These are phyloP conservation scores for Drosophila sucinea DNA, from an alignment of 1,140 invertebrate genomes.

Conservation along the genomic window DNA sequence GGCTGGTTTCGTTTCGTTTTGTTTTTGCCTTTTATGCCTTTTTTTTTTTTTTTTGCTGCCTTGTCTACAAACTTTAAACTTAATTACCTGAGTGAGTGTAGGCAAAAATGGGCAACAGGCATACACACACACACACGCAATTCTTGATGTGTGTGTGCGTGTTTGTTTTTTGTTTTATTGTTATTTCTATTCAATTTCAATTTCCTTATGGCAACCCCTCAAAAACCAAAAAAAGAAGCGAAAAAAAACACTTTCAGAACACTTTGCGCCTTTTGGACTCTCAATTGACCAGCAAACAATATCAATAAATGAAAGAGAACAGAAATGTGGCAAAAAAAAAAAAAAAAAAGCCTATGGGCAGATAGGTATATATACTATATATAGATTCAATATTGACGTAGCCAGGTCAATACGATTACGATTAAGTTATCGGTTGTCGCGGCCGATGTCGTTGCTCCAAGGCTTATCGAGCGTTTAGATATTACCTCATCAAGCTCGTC, in stretches of 20 bases:
- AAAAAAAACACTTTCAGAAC: not conserved
- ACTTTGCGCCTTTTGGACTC: slow-evolving; percentile 5
- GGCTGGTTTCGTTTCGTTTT: slow-evolving; percentile 15
- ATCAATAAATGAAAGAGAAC: slow-evolving; percentile 55
- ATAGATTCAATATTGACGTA: slow-evolving; percentile 62
- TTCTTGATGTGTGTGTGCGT: not conserved
- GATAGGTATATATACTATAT: not conserved
- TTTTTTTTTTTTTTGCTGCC: slow-evolving; percentile 18
- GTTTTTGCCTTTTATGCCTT: slow-evolving; percentile 28
- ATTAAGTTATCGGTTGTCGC: slow-evolving; percentile 10
- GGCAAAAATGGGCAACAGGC: slow-evolving; percentile 31
- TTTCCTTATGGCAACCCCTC: slow-evolving; percentile 58
- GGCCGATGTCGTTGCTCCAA: slow-evolving; percentile 18
- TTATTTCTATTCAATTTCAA: slow-evolving; percentile 51
- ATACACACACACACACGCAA: not conserved
- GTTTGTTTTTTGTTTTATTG: slow-evolving; percentile 52
- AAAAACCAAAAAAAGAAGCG: slow-evolving; percentile 18
- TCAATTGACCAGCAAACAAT: slow-evolving; percentile 28
- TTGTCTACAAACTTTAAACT: slow-evolving; percentile 59
- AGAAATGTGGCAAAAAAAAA: too few relatives aligned
- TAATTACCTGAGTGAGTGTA: slow-evolving; percentile 64
- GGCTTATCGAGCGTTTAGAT: slow-evolving; percentile 57
- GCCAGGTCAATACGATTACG: slow-evolving; percentile 13
- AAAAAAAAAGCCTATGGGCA: not conserved
- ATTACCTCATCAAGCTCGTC: slow-evolving; percentile 60